Percentiles rank a stretch among this genome's conserved stretches.
Evolutionary conservation across 2,888 invertebrate species (phyloP).

Genomic region (Anticlea derivata): DNA sequence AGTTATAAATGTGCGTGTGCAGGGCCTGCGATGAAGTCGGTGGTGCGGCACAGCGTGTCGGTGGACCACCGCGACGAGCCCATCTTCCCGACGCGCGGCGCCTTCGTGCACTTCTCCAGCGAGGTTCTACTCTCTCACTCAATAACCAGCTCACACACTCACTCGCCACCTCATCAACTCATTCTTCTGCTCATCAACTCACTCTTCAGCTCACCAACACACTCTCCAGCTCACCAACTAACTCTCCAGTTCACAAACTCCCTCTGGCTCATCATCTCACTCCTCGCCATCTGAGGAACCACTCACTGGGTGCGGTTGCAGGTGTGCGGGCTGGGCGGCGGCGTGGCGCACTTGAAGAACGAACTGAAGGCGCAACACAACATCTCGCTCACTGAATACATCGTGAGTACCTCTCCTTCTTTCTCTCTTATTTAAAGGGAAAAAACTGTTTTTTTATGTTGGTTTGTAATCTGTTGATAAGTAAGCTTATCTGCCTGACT

Average conservation of each 20-base stretch:
- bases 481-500: no score
- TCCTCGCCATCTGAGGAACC: no score
- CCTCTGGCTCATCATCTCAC: neutral
- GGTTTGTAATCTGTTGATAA: no score
- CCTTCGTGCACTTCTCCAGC: conserved; percentile 88
- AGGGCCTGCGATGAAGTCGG: conserved; percentile 95
- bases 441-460: no score
- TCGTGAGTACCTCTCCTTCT: conserved; percentile 53
- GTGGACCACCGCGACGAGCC: conserved; percentile 91
- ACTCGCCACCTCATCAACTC: neutral
- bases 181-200: neutral
- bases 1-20: no score
- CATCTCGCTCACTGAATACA: conserved; percentile 43
- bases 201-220: neutral
- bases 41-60: conserved; percentile 90
- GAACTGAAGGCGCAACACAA: conserved; percentile 81
- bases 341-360: conserved; percentile 94
- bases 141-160: neutral
- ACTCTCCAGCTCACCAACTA: neutral
- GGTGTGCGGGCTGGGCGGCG: conserved; percentile 94
- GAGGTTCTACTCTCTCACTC: conserved; percentile 83
- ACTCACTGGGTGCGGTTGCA: conserved; percentile 9
- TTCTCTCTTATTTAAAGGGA: no score
- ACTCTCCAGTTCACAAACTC: neutral
- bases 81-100: conserved; percentile 91